Percentiles rank a stretch among this genome's conserved stretches.
phyloP scores from a whole-genome alignment of 2,888 invertebrate genomes.

The Drosophila mayaguana region DNA sequence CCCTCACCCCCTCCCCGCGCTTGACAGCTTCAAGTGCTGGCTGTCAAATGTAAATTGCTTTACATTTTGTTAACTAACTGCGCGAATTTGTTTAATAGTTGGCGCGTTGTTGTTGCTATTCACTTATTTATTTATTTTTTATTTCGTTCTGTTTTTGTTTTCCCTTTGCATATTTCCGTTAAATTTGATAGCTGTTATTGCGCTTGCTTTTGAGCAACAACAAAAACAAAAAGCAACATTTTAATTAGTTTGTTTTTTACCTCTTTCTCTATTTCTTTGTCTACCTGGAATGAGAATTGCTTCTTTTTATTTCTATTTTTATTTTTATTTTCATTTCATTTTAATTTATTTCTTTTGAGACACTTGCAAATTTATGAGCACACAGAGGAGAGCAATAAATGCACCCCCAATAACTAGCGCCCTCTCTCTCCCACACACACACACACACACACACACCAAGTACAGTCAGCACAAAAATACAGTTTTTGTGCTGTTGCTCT shows the following conservation, averaged over 20 bases:
- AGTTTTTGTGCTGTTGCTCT: too few relatives aligned
- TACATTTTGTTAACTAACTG: slow-evolving; percentile 37
- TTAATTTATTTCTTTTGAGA: neutral
- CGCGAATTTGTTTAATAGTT: slow-evolving; percentile 23
- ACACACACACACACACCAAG: neutral
- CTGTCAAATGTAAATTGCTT: slow-evolving; percentile 51
- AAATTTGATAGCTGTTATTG: slow-evolving; percentile 33
- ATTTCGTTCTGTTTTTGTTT: slow-evolving; percentile 20
- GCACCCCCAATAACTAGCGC: neutral
- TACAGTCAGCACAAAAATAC: slow-evolving; percentile 3
- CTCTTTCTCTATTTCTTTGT: neutral
- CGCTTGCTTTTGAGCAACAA: slow-evolving; percentile 8
- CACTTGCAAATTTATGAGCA: neutral
- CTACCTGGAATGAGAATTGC: neutral
- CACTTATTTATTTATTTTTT: slow-evolving; percentile 35
- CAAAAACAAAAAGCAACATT: slow-evolving; percentile 13
- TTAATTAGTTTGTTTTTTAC: slow-evolving; percentile 17
- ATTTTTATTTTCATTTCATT: too few relatives aligned
- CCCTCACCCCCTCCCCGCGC: neutral
- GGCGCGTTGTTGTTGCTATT: slow-evolving; percentile 24
- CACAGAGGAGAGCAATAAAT: neutral
- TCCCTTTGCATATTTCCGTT: slow-evolving; percentile 59
- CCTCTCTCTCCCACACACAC: neutral
- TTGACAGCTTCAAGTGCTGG: slow-evolving; percentile 44
- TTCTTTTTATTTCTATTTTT: too few relatives aligned